Conservation (phyloP, 2,888 invertebrate species). For the Fragum sueziense region DNA sequence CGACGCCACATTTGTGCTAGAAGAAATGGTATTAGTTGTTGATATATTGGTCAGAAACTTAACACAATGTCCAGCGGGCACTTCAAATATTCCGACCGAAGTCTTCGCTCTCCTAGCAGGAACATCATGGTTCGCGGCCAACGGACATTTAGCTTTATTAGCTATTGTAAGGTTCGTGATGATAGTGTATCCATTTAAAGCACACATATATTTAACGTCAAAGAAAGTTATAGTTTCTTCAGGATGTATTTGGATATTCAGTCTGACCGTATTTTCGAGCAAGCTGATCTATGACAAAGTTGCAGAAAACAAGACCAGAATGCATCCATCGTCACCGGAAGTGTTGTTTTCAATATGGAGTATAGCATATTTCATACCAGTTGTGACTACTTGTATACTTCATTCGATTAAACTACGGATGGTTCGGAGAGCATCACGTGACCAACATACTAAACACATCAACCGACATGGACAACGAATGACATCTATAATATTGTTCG, state of each 20-base stretch:
- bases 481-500: conserved; percentile 12
- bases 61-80: background rate
- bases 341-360: background rate
- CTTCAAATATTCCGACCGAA: background rate
- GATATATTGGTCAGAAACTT: background rate
- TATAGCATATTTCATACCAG: background rate
- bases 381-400: background rate
- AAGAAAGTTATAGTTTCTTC: conserved; percentile 13
- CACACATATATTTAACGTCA: conserved; percentile 12
- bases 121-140: conserved; percentile 21
- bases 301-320: background rate
- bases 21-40: background rate
- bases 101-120: background rate
- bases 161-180: conserved; percentile 15
- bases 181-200: conserved; percentile 16
- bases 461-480: background rate
- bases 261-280: background rate
- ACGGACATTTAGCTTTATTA: conserved; percentile 16
- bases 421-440: background rate
- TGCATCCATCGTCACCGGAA: background rate
- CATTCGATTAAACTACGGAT: conserved; percentile 10
- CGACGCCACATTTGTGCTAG: conserved; percentile 6
- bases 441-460: background rate
- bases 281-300: background rate
- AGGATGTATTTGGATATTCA: background rate